Evolutionary conservation across 2,113 vertebrate species (phyloP), one percentile per base, ranked within the genome.

Genomic region (Malaclemys terrapin): DNA sequence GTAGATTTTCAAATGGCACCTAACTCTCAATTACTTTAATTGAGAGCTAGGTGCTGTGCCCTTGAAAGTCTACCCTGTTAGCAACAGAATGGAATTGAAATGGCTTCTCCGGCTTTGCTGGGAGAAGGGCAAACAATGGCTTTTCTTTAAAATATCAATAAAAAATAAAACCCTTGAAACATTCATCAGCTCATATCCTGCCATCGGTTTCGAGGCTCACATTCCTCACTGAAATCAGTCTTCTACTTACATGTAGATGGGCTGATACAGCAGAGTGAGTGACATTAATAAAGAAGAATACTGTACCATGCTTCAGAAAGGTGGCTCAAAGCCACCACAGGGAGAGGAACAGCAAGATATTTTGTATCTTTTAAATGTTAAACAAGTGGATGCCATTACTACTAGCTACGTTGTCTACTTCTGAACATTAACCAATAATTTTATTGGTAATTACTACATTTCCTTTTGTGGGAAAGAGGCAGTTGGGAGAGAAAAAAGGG

Each of bases 1-100:
- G 47, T 29, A 91, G 80, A 62, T 72, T 89, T 31, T 86, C 45
- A 80, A 90, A 95, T 52, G 56, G 82, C 52, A 95, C 17, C 87
- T 69, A 50, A 69, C 35, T 72, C 8, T 19, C 19, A 76, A 62
- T 82, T 38, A 57, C 75, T 53, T 50, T 14, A 80, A 29, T 5
- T 85, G 69, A 84, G 87, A 93, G 54, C 17, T 35, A 87, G 59
- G 27, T 16, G 1, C 24, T 5, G 1, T 14, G 8, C 84, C 88
- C 88, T 93, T 0, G 4, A 72, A 86, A 45, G 38, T 87, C 45
- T 83, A 49, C 35, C 20, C 45, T 42, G 20, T 75, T 50, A 89
- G 38, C 8, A 10, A 82, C 0, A 0, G 80, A 38, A 72, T 72
- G n/a, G 35, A 38, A 72, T 72, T 38, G 19, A 72, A 69, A 72